Percentiles rank a stretch among this genome's conserved stretches.
phyloP scores from a whole-genome alignment of 2,797 vertebrate species.

The Clarias platycephalus region DNA sequence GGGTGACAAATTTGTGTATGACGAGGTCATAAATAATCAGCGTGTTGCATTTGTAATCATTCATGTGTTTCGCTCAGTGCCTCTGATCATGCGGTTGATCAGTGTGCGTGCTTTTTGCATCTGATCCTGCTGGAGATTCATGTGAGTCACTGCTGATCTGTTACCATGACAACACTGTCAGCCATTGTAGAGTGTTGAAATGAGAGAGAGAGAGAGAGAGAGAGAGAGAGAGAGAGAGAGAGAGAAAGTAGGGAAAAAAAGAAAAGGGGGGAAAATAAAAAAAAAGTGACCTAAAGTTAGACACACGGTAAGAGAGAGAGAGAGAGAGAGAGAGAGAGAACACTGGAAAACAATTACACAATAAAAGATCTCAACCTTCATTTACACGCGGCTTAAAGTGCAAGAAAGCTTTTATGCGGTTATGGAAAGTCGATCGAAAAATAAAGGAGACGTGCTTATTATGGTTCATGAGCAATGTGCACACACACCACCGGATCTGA shows the following conservation, averaged over 20 bases:
- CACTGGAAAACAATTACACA: neutral
- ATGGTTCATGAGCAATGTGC: neutral
- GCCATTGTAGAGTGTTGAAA: conserved; percentile 38
- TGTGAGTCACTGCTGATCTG: conserved; percentile 59
- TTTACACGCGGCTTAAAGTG: neutral
- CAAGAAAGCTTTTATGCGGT: conserved; percentile 10
- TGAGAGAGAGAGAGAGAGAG: conserved; percentile 52
- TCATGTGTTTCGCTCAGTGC: conserved; percentile 28
- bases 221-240: conserved; percentile 55
- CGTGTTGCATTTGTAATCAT: neutral
- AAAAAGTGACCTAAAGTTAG: conserved; percentile 30
- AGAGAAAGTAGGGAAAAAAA: conserved; percentile 60
- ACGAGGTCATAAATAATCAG: conserved; percentile 8
- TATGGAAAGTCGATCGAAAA: neutral
- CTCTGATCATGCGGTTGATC: conserved; percentile 24
- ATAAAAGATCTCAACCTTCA: neutral
- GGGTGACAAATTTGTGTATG: conserved; percentile 3
- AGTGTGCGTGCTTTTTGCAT: conserved; percentile 36
- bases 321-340: neutral
- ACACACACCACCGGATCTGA: neutral
- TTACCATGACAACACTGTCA: conserved; percentile 77
- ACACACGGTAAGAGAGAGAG: neutral
- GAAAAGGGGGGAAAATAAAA: conserved; percentile 61
- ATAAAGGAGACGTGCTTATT: neutral
- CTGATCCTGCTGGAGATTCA: conserved; percentile 51